Conservation (phyloP, 2,113 vertebrate species). For the Xerus inauris region DNA sequence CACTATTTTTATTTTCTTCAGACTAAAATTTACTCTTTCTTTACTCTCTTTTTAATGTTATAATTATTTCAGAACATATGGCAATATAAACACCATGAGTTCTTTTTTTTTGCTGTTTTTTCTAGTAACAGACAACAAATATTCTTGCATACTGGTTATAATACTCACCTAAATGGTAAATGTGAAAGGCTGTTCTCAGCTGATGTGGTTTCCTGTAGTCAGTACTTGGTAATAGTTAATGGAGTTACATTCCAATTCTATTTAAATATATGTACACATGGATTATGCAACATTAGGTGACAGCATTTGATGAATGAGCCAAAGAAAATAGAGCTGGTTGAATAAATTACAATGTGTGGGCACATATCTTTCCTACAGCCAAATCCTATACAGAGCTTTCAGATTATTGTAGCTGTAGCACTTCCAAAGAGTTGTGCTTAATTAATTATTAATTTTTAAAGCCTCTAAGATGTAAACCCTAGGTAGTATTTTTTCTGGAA, state of each 20-base stretch:
- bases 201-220: conserved; percentile 1
- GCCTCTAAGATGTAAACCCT: not conserved
- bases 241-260: not conserved
- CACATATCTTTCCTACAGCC: not conserved
- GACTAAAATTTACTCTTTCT: not conserved
- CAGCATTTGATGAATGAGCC: conserved; percentile 28
- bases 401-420: not conserved
- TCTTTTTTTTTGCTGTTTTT: conserved; percentile 27
- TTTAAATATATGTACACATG: conserved; percentile 8
- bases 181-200: not conserved
- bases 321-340: conserved; percentile 10
- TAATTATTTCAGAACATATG: not conserved
- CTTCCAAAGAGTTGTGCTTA: not conserved
- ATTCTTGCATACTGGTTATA: not conserved
- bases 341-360: conserved; percentile 13
- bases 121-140: not conserved
- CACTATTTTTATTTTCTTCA: conserved; percentile 1
- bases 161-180: conserved; percentile 53
- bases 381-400: conserved; percentile 33
- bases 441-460: conserved; percentile 51
- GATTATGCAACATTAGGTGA: conserved; percentile 55
- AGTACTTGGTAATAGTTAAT: not conserved
- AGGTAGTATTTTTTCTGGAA: not conserved
- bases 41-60: conserved; percentile 11
- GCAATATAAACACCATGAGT: not conserved